A percentile compares a stretch with the other conserved stretches of the same genome.
phyloP scores from a whole-genome alignment of 2,113 vertebrate species.

The Leptocoma aspasia region DNA sequence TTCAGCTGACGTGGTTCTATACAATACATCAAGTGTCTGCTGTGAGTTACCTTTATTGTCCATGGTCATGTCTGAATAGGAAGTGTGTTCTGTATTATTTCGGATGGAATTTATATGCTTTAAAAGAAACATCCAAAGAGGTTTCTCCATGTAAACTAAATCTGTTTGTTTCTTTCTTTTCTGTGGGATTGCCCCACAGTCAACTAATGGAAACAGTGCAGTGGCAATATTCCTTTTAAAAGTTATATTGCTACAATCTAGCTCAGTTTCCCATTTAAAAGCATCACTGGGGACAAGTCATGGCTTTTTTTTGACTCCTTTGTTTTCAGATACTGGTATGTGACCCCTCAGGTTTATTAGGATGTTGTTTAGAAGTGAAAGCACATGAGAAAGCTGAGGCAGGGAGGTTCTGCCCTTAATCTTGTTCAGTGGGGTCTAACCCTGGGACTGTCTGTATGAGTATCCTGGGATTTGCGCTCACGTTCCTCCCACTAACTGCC shows the following conservation, averaged over 20 bases:
- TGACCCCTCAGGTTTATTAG: not conserved
- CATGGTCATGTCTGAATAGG: not conserved
- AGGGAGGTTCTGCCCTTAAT: not conserved
- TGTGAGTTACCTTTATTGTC: not conserved
- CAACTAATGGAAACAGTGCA: not conserved
- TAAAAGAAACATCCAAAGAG: not conserved
- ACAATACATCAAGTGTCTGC: not conserved
- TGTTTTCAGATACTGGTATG: not conserved
- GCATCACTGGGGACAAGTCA: not conserved
- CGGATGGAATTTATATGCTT: not conserved
- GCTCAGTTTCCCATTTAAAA: not conserved
- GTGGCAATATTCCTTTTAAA: not conserved
- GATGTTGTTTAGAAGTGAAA: not conserved
- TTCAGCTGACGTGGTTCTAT: not conserved
- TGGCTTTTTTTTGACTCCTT: fast-evolving
- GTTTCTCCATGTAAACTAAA: not conserved
- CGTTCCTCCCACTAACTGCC: not conserved
- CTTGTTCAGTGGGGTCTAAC: not conserved
- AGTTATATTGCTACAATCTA: not conserved
- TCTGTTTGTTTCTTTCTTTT: not conserved
- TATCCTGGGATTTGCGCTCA: not conserved
- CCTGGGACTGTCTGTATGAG: not conserved
- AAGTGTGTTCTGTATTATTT: not conserved
- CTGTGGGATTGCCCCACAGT: not conserved
- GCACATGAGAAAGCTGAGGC: not conserved